Evolutionary conservation across 2,888 invertebrate genomes (phyloP).

Genomic region (Athalia cordata): DNA sequence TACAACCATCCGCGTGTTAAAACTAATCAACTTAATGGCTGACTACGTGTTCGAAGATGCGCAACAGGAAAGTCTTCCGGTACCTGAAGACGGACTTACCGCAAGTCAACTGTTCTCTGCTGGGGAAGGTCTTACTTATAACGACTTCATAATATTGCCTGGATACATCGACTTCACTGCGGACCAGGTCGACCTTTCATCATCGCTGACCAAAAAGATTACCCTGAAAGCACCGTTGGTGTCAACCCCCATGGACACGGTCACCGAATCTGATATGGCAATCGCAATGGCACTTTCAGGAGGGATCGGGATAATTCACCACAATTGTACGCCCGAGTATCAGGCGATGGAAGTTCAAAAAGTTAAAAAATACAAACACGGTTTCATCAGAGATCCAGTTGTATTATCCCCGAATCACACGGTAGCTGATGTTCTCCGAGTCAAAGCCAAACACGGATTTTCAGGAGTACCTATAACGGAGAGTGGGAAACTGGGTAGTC

Average conservation of each 20-base stretch:
- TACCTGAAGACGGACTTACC: conserved; percentile 86
- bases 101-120: conserved; percentile 87
- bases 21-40: conserved; percentile 62
- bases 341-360: conserved; percentile 97
- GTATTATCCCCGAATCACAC: conserved; percentile 93
- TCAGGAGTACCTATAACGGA: conserved; percentile 98
- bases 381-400: conserved; percentile 97
- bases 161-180: conserved; percentile 97
- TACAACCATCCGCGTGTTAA: conserved; percentile 2
- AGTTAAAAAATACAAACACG: conserved; percentile 99
- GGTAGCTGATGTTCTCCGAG: conserved; percentile 90
- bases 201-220: conserved; percentile 92
- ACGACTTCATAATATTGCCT: conserved; percentile 97
- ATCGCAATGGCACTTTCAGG: conserved; percentile 99
- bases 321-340: conserved; percentile 95
- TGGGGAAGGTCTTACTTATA: conserved; percentile 95
- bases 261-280: conserved; percentile 99
- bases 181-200: conserved; percentile 93
- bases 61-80: conserved; percentile 60
- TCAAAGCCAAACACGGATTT: conserved; percentile 94
- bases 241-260: conserved; percentile 99
- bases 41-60: conserved; percentile 66
- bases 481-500: conserved; percentile 95
- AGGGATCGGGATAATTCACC: conserved; percentile 98
- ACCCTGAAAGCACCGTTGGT: conserved; percentile 93